Percentiles rank a stretch among this genome's conserved stretches.
Evolutionary conservation across 2,113 vertebrate species (phyloP).

Genomic region (Mungos mungo): DNA sequence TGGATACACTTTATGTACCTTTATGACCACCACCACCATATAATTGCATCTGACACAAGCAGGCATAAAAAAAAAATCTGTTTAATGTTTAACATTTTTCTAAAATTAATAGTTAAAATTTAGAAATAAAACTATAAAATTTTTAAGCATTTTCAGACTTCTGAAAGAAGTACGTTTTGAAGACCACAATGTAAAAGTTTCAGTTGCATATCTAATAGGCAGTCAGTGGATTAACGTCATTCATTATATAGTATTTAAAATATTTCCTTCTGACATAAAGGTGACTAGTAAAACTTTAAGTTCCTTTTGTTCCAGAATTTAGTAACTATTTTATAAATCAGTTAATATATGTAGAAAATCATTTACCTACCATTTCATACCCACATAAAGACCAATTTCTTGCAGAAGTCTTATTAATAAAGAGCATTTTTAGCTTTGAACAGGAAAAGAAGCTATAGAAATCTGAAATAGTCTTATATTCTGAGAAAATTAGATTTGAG

Average conservation of each 20-base stretch:
- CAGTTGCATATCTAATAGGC: background rate
- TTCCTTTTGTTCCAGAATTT: background rate
- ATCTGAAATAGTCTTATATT: background rate
- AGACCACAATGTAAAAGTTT: background rate
- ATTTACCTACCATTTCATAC: constrained; percentile 41
- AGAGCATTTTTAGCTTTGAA: background rate
- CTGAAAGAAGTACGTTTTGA: constrained; percentile 38
- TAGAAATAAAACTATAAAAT: constrained; percentile 20
- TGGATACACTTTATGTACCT: background rate
- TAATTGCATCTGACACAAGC: background rate
- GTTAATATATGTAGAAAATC: background rate
- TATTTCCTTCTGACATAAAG: constrained; percentile 1
- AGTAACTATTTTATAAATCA: constrained; percentile 20
- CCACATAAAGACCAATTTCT: constrained; percentile 16
- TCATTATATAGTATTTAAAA: background rate
- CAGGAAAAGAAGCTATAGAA: background rate
- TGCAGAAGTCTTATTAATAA: constrained; percentile 40
- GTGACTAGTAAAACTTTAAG: background rate
- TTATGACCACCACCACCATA: background rate
- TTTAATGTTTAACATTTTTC: background rate
- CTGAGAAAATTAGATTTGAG: constrained; percentile 27
- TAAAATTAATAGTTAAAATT: constrained; percentile 35
- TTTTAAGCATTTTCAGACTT: constrained; percentile 39
- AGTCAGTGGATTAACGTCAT: background rate
- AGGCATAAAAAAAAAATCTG: background rate